Percentiles rank a stretch among this genome's conserved stretches.
Evolutionary conservation across 2,797 vertebrate genomes (phyloP).

Genomic region (Odontamblyopus lacepedii): DNA sequence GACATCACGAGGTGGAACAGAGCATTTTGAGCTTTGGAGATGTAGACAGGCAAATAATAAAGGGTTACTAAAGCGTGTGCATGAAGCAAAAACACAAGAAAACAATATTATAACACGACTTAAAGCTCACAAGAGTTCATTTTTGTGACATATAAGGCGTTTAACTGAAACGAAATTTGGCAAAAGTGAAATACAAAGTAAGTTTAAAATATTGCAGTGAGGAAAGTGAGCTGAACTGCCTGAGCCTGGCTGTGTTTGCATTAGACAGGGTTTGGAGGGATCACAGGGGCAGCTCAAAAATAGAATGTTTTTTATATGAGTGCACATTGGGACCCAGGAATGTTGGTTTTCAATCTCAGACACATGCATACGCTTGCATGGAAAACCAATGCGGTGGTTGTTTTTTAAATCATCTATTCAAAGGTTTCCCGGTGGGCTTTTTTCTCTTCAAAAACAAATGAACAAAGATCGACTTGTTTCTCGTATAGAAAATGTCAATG

Average conservation of each 20-base stretch:
- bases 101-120: no score
- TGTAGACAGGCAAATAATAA: no score
- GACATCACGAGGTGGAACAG: no score
- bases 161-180: constrained; percentile 24
- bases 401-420: constrained; percentile 79
- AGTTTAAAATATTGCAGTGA: constrained; percentile 11
- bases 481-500: constrained; percentile 63
- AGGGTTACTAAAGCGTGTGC: no score
- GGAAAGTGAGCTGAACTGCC: constrained; percentile 57
- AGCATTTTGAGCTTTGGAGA: no score
- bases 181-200: neutral
- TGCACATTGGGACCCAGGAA: constrained; percentile 76
- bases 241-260: constrained; percentile 76
- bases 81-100: no score
- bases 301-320: constrained; percentile 76
- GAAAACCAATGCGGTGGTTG: constrained; percentile 75
- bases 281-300: constrained; percentile 76
- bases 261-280: constrained; percentile 77
- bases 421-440: constrained; percentile 74
- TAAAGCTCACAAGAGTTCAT: no score
- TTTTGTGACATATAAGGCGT: no score
- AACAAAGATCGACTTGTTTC: constrained; percentile 71
- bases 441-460: constrained; percentile 71
- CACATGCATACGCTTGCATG: constrained; percentile 75
- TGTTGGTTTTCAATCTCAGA: constrained; percentile 81